Conservation (phyloP, 2,797 vertebrate genomes). For the Agapornis canus region DNA sequence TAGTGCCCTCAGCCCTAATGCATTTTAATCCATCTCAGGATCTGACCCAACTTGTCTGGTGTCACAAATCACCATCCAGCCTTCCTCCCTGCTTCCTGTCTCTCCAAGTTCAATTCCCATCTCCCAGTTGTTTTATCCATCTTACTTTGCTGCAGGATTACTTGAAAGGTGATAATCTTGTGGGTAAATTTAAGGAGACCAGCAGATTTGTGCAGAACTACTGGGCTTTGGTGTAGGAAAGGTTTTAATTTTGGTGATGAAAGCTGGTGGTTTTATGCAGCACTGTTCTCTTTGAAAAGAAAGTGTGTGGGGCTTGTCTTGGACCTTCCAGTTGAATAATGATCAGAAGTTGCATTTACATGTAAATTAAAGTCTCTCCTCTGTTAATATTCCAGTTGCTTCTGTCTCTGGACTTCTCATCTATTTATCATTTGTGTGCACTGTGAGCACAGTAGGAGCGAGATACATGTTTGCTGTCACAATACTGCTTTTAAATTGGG, state of each 20-base stretch:
- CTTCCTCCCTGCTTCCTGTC: background rate
- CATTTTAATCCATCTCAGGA: background rate
- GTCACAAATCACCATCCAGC: background rate
- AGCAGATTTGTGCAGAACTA: background rate
- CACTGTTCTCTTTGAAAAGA: background rate
- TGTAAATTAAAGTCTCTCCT: conserved; percentile 78
- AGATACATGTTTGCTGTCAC: conserved; percentile 64
- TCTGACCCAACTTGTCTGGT: background rate
- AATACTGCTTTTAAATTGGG: conserved; percentile 38
- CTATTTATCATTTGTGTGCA: conserved; percentile 77
- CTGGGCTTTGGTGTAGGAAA: background rate
- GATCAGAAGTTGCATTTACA: conserved; percentile 76
- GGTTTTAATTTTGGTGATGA: background rate
- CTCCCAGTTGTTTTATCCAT: background rate
- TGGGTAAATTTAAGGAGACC: background rate
- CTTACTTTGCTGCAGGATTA: background rate
- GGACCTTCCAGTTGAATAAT: conserved; percentile 58
- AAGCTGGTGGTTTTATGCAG: background rate
- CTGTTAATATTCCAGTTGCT: conserved; percentile 63
- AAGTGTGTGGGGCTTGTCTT: background rate
- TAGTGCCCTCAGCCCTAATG: background rate
- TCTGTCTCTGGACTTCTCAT: conserved; percentile 62
- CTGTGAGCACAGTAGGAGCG: conserved; percentile 78
- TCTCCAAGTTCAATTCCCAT: background rate
- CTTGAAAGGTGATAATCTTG: background rate